phyloP scores from a whole-genome alignment of 2,888 invertebrate genomes.

The Nysson spinosus region DNA sequence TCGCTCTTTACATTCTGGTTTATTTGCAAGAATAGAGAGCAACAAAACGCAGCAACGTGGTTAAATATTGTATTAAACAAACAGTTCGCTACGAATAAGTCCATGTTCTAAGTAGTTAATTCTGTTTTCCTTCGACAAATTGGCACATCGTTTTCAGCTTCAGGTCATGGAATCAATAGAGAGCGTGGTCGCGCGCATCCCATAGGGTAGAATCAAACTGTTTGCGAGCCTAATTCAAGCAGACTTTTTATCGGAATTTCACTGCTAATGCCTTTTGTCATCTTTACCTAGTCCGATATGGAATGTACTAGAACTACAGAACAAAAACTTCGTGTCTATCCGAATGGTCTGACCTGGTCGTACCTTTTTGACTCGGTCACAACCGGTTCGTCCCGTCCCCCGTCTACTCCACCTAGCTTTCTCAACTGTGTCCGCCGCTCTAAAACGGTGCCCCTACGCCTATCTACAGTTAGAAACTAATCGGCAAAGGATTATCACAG shows the following conservation, averaged over 20 bases:
- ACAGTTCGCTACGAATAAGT: slow-evolving; percentile 7
- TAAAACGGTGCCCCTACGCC: slow-evolving; percentile 63
- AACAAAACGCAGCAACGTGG: no score
- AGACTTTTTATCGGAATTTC: slow-evolving; percentile 16
- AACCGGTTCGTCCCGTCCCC: slow-evolving; percentile 59
- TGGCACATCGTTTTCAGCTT: slow-evolving; percentile 59
- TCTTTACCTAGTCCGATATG: slow-evolving; percentile 28
- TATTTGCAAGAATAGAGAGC: no score
- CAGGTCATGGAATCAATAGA: slow-evolving; percentile 65
- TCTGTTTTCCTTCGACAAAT: slow-evolving; percentile 59
- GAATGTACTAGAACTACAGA: slow-evolving; percentile 26
- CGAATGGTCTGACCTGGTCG: slow-evolving; percentile 53
- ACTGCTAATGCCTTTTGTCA: slow-evolving; percentile 15
- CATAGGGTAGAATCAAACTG: slow-evolving; percentile 56
- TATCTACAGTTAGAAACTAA: slow-evolving; percentile 67
- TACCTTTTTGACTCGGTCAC: slow-evolving; percentile 58
- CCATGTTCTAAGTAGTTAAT: slow-evolving; percentile 19
- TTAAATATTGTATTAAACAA: no score
- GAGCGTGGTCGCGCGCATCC: slow-evolving; percentile 66
- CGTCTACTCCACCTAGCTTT: slow-evolving; percentile 52
- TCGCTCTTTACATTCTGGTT: no score
- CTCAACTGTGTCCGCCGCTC: slow-evolving; percentile 52
- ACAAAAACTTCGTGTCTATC: slow-evolving; percentile 47
- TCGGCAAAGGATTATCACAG: slow-evolving; percentile 70
- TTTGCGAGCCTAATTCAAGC: slow-evolving; percentile 30